Base-by-base conservation (phyloP, 2,113 vertebrate species). In the Phalacrocorax brasilianus region DNA sequence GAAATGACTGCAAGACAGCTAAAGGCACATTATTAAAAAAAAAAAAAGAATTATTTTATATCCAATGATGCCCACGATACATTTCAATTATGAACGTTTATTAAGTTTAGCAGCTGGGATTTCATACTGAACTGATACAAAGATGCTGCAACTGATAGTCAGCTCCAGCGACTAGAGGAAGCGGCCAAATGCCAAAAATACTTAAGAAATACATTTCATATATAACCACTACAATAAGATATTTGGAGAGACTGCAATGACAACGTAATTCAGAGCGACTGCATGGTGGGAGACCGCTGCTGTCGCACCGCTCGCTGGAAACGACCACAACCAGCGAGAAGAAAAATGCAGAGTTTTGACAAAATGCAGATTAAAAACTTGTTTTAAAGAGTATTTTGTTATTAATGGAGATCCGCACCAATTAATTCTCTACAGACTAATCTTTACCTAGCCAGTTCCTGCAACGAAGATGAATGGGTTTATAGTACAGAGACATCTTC, bases 31-130 rank as follows among this genome's bases (percentile, higher is more conserved):
- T 82, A 78, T 7, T 38, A 91, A 47, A 47, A 47, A 65, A 67
- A 24, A 91, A 47, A 47, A 47, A 65, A 67, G 28, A 50, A 59
- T 3, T 6, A 22, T 23, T 59, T 61, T 35, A 18, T 38, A 82
- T 26, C 78, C 68, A 81, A 35, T 45, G 87, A 72, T 55, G 84
- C 58, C 45, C 73, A 19, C 8, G 52, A 85, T 72, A 73, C 42
- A 32, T 90, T 83, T 91, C 66, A 95, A 61, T 90, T 79, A 33
- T 19, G 47, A 80, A 65, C 77, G 72, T 72, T 88, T 89, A 68
- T 44, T 42, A 83, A 89, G 47, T 63, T 93, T 21, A 95, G 84
- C 87, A 95, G 85, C 92, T 95, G 92, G 42, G 86, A 93, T 88
- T 93, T 91, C 61, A 49, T 19, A 49, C 38, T 18, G 75, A 91